phyloP scores from a whole-genome alignment of 2,797 vertebrate species.

The Acanthopagrus latus region DNA sequence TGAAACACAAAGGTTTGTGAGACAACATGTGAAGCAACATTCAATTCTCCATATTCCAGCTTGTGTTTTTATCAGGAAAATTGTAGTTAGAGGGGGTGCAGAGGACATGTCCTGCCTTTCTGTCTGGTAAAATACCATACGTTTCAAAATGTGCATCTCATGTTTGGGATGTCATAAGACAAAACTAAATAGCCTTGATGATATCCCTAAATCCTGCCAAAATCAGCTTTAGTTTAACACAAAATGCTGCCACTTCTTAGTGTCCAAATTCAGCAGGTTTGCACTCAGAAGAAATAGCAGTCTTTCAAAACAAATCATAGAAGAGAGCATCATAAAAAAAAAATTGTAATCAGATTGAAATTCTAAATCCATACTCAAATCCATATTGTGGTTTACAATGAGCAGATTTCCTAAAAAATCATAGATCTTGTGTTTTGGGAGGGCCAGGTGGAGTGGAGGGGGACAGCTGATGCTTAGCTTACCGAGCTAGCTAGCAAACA shows the following conservation, averaged over 20 bases:
- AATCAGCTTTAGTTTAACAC: not conserved
- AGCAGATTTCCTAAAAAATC: too few species aligned
- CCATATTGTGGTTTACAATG: too few species aligned
- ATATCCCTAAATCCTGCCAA: too few species aligned
- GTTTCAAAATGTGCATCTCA: not conserved
- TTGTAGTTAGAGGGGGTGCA: not conserved
- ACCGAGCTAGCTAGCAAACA: too few species aligned
- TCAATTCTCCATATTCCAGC: not conserved
- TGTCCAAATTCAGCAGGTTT: not conserved
- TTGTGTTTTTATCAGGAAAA: not conserved
- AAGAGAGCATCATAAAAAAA: too few species aligned
- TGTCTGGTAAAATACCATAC: not conserved
- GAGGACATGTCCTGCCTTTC: not conserved
- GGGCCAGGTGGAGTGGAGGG: too few species aligned
- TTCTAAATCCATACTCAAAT: too few species aligned
- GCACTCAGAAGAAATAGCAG: not conserved
- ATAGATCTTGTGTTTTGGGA: too few species aligned
- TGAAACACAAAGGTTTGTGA: slow-evolving; percentile 26
- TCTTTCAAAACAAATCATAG: not conserved
- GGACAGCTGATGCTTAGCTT: too few species aligned
- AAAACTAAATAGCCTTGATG: not conserved
- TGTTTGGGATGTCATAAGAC: not conserved
- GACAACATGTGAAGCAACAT: slow-evolving; percentile 14
- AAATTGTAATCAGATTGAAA: not conserved
- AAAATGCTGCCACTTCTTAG: not conserved